Conservation (phyloP, 2,113 vertebrate species). For the Saccopteryx bilineata region DNA sequence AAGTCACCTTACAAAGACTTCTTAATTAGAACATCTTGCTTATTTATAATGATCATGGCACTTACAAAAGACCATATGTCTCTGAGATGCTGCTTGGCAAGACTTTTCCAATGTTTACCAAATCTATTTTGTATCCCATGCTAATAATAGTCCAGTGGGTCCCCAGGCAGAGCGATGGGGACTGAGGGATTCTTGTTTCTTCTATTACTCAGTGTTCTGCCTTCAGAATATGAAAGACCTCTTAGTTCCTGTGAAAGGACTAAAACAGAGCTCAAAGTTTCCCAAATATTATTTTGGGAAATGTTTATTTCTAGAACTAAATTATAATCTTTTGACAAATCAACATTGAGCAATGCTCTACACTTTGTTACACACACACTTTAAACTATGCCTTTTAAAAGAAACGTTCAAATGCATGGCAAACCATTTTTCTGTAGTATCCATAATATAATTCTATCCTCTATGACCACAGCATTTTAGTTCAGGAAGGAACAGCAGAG, state of each 20-base stretch:
- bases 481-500: not conserved
- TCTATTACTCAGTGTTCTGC: slow-evolving; percentile 80
- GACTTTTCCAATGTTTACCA: slow-evolving; percentile 88
- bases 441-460: not conserved
- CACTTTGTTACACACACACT: slow-evolving; percentile 47
- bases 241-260: slow-evolving; percentile 86
- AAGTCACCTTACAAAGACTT: slow-evolving; percentile 69
- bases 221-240: slow-evolving; percentile 86
- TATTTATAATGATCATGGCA: not conserved
- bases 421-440: not conserved
- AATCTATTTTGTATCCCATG: slow-evolving; percentile 86
- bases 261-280: slow-evolving; percentile 85
- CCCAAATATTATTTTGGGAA: slow-evolving; percentile 88
- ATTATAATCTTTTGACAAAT: slow-evolving; percentile 79
- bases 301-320: slow-evolving; percentile 82
- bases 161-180: slow-evolving; percentile 74
- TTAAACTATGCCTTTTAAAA: slow-evolving; percentile 61
- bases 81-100: slow-evolving; percentile 80
- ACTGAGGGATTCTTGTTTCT: slow-evolving; percentile 87
- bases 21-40: slow-evolving; percentile 67
- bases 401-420: not conserved
- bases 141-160: slow-evolving; percentile 88
- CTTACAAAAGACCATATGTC: slow-evolving; percentile 85
- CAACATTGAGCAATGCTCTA: slow-evolving; percentile 74
- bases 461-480: not conserved